Conservation (phyloP, 1,140 invertebrate species). For the Caenorhabditis tropicalis region DNA sequence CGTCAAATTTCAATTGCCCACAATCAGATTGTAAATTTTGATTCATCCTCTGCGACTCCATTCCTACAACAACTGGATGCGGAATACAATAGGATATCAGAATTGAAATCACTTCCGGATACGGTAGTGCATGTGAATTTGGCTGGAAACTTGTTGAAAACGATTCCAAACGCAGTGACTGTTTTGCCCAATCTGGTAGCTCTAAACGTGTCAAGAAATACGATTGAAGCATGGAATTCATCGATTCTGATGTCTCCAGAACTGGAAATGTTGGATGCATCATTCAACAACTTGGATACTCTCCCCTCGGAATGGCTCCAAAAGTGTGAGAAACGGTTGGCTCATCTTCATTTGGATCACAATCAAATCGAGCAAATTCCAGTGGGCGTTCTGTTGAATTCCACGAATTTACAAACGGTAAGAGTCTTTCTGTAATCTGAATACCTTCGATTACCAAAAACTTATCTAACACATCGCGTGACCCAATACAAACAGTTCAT, state of each 20-base stretch:
- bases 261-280: slow-evolving; percentile 63
- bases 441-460: too few species aligned
- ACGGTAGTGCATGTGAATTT: slow-evolving; percentile 60
- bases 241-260: slow-evolving; percentile 43
- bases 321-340: slow-evolving; percentile 49
- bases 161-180: slow-evolving; percentile 59
- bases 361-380: slow-evolving; percentile 61
- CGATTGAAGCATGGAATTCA: slow-evolving; percentile 57
- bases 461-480: background rate
- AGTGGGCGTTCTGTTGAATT: slow-evolving; percentile 58
- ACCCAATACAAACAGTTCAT: background rate
- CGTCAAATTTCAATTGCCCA: slow-evolving; percentile 55
- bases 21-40: slow-evolving; percentile 45
- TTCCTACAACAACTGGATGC: slow-evolving; percentile 58
- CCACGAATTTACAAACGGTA: slow-evolving; percentile 63
- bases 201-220: slow-evolving; percentile 63
- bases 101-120: slow-evolving; percentile 51
- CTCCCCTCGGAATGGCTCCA: slow-evolving; percentile 58
- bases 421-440: background rate
- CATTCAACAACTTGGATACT: slow-evolving; percentile 53
- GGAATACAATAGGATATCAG: slow-evolving; percentile 53
- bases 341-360: slow-evolving; percentile 51
- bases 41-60: slow-evolving; percentile 41
- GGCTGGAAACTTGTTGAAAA: slow-evolving; percentile 58
- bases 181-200: slow-evolving; percentile 53